A percentile compares a stretch with the other conserved stretches of the same genome.
These are phyloP conservation scores for Galaxias olidus DNA, from an alignment of 2,797 vertebrate species.

Conservation along the genomic window DNA sequence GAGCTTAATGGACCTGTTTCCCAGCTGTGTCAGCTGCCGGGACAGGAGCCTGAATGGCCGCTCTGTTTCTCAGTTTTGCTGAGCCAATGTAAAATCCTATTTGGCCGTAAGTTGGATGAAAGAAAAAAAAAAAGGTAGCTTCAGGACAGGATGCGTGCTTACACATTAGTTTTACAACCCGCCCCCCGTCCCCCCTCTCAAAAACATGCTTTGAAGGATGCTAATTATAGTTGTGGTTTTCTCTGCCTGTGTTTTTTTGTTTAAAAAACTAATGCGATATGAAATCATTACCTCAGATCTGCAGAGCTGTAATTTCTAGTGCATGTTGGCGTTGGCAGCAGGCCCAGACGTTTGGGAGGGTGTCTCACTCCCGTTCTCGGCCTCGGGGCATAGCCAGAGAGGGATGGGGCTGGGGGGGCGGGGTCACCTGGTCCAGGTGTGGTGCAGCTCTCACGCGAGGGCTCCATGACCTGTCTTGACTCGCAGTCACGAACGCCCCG, in stretches of 20 bases:
- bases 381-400: conserved; percentile 31
- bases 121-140: conserved; percentile 27
- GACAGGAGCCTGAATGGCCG: conserved; percentile 49
- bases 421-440: conserved; percentile 63
- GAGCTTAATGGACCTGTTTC: conserved; percentile 54
- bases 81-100: conserved; percentile 47
- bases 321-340: conserved; percentile 60
- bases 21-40: conserved; percentile 63
- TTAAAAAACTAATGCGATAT: conserved; percentile 25
- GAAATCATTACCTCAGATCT: conserved; percentile 52
- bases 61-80: conserved; percentile 57
- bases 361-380: conserved; percentile 37
- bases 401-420: conserved; percentile 15
- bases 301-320: conserved; percentile 52
- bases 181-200: background rate
- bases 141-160: background rate
- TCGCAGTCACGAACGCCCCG: conserved; percentile 24
- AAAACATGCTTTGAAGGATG: conserved; percentile 11
- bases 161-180: conserved; percentile 24
- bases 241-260: conserved; percentile 19
- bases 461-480: conserved; percentile 55
- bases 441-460: conserved; percentile 63
- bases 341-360: conserved; percentile 52
- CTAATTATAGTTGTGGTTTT: conserved; percentile 26
- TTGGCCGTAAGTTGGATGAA: conserved; percentile 54